Conservation (phyloP, 2,888 invertebrate genomes). For the Ophion slaviceki region DNA sequence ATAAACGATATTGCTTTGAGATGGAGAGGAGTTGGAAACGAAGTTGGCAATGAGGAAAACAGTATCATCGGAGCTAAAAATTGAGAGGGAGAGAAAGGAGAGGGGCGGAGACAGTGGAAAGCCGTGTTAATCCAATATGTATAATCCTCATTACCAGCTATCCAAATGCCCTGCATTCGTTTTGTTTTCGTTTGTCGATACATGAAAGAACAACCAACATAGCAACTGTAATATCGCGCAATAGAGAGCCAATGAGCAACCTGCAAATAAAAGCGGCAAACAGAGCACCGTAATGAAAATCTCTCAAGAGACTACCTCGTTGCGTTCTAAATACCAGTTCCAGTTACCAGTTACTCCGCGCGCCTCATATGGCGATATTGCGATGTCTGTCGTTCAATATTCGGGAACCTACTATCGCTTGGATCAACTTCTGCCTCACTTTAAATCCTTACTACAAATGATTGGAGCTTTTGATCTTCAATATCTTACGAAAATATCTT, state of each 20-base stretch:
- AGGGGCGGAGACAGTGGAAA: background rate
- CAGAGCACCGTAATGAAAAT: slow-evolving; percentile 27
- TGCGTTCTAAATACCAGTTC: background rate
- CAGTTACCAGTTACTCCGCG: too few species aligned
- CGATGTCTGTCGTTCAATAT: background rate
- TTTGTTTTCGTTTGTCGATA: slow-evolving; percentile 7
- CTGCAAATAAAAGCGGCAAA: background rate
- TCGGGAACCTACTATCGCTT: background rate
- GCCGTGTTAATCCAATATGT: background rate
- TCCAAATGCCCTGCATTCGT: background rate
- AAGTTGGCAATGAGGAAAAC: slow-evolving; percentile 4
- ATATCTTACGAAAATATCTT: too few species aligned
- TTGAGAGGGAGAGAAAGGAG: background rate
- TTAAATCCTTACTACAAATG: background rate
- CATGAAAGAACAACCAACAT: background rate
- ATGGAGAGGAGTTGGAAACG: background rate
- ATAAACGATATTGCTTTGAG: slow-evolving; percentile 32
- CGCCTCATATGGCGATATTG: background rate
- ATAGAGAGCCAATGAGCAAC: background rate
- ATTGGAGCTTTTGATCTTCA: background rate
- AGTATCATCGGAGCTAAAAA: background rate
- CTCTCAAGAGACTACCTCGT: slow-evolving; percentile 11
- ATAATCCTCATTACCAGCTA: background rate
- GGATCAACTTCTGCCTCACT: background rate
- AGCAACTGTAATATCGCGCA: slow-evolving; percentile 10